Evolutionary conservation across 2,888 invertebrate species (phyloP).

Genomic region (Nomada ferruginata): DNA sequence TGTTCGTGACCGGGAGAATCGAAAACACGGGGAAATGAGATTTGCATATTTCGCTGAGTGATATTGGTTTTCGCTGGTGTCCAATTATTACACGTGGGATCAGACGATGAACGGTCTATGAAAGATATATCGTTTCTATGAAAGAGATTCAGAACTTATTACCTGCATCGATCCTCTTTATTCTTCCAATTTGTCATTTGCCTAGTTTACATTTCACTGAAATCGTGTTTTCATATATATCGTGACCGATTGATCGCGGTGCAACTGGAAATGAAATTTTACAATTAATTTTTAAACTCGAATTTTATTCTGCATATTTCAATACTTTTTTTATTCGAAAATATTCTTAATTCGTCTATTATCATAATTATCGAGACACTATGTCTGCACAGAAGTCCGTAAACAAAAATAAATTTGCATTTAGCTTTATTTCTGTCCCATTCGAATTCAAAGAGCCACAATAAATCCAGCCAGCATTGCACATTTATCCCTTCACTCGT

Average conservation of each 20-base stretch:
- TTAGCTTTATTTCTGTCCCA: too few relatives aligned
- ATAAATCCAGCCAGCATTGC: too few relatives aligned
- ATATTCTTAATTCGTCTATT: too few relatives aligned
- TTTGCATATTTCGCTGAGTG: slow-evolving; percentile 37
- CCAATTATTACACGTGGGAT: slow-evolving; percentile 34
- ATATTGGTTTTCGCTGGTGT: slow-evolving; percentile 35
- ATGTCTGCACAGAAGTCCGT: too few relatives aligned
- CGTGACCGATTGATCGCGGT: neutral
- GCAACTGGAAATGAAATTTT: too few relatives aligned
- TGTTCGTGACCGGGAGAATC: slow-evolving; percentile 20
- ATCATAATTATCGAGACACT: too few relatives aligned
- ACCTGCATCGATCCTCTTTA: neutral
- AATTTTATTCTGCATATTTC: too few relatives aligned
- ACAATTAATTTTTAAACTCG: too few relatives aligned
- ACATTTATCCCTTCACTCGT: too few relatives aligned
- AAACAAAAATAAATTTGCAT: too few relatives aligned
- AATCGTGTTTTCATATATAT: neutral
- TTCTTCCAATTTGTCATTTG: neutral
- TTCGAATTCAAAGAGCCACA: too few relatives aligned
- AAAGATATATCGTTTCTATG: neutral
- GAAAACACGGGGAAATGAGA: slow-evolving; percentile 43
- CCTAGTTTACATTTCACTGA: neutral
- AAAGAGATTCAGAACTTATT: slow-evolving; percentile 11
- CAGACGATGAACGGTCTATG: slow-evolving; percentile 7
- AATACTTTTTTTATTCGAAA: too few relatives aligned